A percentile compares a stretch with the other conserved stretches of the same genome.
Evolutionary conservation across 2,888 invertebrate species (phyloP).

Genomic region (Tachina lurida): DNA sequence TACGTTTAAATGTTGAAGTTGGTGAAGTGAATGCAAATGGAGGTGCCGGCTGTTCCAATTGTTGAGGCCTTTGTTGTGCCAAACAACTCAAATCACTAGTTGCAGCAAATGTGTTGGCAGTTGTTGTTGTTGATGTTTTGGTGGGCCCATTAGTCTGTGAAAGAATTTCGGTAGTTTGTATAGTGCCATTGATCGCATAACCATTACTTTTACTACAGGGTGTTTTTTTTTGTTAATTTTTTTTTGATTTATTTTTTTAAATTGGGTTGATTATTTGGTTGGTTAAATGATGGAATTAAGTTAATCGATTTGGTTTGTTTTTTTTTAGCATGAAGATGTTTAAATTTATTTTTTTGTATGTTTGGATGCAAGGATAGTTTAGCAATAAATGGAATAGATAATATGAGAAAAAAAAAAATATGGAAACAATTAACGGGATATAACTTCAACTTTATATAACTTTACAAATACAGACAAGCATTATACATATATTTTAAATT

Average conservation of each 20-base stretch:
- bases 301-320: slow-evolving; percentile 53
- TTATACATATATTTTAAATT: not conserved
- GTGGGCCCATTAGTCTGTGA: slow-evolving; percentile 63
- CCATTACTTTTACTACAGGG: slow-evolving; percentile 69
- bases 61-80: slow-evolving; percentile 54
- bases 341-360: slow-evolving; percentile 30
- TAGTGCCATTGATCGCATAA: slow-evolving; percentile 71
- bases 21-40: slow-evolving; percentile 72
- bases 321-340: slow-evolving; percentile 53
- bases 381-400: slow-evolving; percentile 61
- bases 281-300: slow-evolving; percentile 65
- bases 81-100: slow-evolving; percentile 50
- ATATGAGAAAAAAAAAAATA: slow-evolving; percentile 53
- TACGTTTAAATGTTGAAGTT: slow-evolving; percentile 73
- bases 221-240: slow-evolving; percentile 28
- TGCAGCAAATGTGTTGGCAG: slow-evolving; percentile 5
- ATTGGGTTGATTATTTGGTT: slow-evolving; percentile 53
- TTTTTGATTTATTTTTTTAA: slow-evolving; percentile 47
- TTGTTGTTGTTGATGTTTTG: slow-evolving; percentile 17
- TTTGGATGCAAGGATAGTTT: slow-evolving; percentile 65
- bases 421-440: slow-evolving; percentile 58
- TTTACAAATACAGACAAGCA: slow-evolving; percentile 8
- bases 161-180: slow-evolving; percentile 70
- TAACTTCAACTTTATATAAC: slow-evolving; percentile 16
- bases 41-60: slow-evolving; percentile 16